These are phyloP conservation scores for Anneissia japonica DNA, from an alignment of 35 echinoderm and acorn worm genomes.

Conservation along the genomic window DNA sequence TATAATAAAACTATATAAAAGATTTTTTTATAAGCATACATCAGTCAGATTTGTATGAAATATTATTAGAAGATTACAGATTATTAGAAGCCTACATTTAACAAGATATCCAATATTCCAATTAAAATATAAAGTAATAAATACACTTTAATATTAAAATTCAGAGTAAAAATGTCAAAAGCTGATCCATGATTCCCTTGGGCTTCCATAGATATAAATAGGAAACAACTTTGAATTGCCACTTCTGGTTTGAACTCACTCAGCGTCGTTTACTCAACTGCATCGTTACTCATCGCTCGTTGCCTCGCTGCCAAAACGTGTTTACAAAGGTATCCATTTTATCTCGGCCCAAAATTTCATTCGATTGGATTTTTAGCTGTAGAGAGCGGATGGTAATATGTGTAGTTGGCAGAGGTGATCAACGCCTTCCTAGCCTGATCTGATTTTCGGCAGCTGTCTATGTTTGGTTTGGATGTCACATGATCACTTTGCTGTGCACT, in stretches of 20 bases:
- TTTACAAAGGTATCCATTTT: not conserved
- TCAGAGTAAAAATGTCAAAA: not conserved
- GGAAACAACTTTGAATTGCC: not conserved
- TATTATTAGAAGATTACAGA: no score
- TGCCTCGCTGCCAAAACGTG: not conserved
- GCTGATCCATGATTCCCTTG: not conserved
- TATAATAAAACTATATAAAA: no score
- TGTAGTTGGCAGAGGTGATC: not conserved
- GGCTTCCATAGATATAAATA: not conserved
- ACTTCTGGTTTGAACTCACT: not conserved
- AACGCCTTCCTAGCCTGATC: not conserved
- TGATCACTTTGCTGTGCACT: not conserved
- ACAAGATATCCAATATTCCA: no score
- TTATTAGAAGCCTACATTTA: no score
- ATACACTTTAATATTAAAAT: not conserved
- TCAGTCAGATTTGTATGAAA: no score
- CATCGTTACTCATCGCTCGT: not conserved
- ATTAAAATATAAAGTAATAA: no score
- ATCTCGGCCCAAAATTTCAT: not conserved
- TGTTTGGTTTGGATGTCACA: not conserved
- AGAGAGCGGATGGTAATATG: not conserved
- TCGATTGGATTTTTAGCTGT: not conserved
- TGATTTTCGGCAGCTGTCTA: not conserved
- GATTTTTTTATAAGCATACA: no score
- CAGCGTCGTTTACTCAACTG: not conserved